phyloP scores from a whole-genome alignment of 2,113 vertebrate species.

The Chaetura pelagica region DNA sequence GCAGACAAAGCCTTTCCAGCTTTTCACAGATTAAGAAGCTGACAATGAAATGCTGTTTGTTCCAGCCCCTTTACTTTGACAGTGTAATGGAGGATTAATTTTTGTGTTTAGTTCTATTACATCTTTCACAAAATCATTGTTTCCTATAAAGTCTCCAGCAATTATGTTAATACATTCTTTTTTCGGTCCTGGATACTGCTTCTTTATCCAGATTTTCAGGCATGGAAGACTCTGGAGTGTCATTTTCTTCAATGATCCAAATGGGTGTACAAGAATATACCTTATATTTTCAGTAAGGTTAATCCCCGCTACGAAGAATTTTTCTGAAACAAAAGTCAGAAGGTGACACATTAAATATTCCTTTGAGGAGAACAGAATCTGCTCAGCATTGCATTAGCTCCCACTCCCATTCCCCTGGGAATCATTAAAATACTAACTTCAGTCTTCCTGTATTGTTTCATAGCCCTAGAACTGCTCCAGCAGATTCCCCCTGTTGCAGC shows the following conservation, averaged over 20 bases:
- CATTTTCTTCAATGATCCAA: constrained; percentile 79
- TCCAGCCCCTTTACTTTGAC: neutral
- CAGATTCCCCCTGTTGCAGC: neutral
- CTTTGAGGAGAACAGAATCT: neutral
- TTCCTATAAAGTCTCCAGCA: constrained; percentile 89
- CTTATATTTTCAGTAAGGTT: constrained; percentile 85
- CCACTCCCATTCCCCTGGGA: neutral
- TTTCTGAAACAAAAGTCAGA: constrained; percentile 73
- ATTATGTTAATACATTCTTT: constrained; percentile 85
- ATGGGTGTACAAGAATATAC: constrained; percentile 77
- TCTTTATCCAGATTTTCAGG: constrained; percentile 81
- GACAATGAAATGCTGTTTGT: neutral
- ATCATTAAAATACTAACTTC: neutral
- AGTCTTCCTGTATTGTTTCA: neutral
- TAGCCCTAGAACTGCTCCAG: neutral
- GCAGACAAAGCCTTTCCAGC: neutral
- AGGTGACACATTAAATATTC: neutral
- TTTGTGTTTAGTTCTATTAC: constrained; percentile 85
- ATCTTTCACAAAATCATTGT: constrained; percentile 76
- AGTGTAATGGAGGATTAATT: neutral
- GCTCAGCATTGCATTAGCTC: neutral
- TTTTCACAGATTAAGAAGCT: neutral
- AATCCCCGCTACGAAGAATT: constrained; percentile 88
- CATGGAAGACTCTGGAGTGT: constrained; percentile 77
- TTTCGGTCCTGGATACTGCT: constrained; percentile 82